These are phyloP conservation scores for Chironomus striatipennis DNA, from an alignment of 1,140 invertebrate species.

Conservation along the genomic window DNA sequence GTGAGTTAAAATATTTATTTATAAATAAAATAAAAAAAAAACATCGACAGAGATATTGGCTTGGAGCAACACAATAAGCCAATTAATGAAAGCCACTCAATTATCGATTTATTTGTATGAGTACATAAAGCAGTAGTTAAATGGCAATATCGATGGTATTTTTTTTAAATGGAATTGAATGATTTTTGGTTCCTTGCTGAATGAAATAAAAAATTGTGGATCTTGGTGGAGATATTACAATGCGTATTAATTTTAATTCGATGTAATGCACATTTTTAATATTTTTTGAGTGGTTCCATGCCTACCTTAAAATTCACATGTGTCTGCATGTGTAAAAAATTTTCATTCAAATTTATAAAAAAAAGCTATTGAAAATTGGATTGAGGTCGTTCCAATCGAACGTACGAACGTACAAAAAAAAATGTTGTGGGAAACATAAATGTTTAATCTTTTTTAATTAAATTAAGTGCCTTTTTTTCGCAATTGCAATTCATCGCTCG, in stretches of 20 bases:
- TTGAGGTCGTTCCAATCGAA: neutral
- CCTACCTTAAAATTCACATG: too few relatives aligned
- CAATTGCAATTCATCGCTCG: neutral
- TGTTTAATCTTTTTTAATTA: slow-evolving; percentile 23
- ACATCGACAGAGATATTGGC: neutral
- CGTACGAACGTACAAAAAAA: too few relatives aligned
- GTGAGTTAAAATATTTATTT: neutral
- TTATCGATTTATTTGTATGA: neutral
- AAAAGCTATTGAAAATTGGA: neutral
- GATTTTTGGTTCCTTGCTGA: neutral
- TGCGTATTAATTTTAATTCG: neutral
- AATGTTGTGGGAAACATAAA: slow-evolving; percentile 7
- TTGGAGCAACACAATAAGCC: neutral
- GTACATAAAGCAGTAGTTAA: neutral
- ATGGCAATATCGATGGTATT: neutral
- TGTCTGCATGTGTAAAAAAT: too few relatives aligned
- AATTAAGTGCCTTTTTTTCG: slow-evolving; percentile 19
- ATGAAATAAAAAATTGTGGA: neutral
- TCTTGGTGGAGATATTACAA: neutral
- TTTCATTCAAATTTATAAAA: neutral
- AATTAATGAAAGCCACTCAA: slow-evolving; percentile 2
- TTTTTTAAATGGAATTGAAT: neutral
- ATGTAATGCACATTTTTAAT: neutral
- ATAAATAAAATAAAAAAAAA: neutral
- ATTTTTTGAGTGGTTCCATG: too few relatives aligned